Conservation (phyloP, 2,888 invertebrate genomes). For the Drosophila pseudotakahashii region DNA sequence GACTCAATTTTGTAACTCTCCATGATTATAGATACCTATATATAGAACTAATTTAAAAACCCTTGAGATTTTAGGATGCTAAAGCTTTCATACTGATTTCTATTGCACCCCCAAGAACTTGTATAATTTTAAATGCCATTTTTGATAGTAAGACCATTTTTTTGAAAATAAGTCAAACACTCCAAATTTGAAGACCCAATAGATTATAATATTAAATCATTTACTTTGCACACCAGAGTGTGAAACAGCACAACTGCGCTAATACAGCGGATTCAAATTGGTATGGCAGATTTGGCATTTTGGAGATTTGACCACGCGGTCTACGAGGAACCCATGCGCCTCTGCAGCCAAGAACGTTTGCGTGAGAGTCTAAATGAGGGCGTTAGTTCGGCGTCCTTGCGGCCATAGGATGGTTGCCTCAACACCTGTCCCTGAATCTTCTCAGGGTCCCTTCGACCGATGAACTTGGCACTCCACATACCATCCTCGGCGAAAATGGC, state of each 20-base stretch:
- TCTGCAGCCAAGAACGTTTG: slow-evolving; percentile 23
- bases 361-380: slow-evolving; percentile 2
- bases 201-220: neutral
- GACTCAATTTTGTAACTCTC: no score
- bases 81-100: no score
- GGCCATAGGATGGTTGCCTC: neutral
- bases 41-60: no score
- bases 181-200: neutral
- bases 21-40: no score
- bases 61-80: no score
- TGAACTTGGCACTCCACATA: slow-evolving; percentile 11
- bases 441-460: neutral
- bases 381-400: neutral
- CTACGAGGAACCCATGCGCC: neutral
- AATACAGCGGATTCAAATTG: neutral
- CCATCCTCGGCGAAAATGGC: slow-evolving; percentile 18
- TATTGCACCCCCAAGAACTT: neutral
- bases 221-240: neutral
- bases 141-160: no score
- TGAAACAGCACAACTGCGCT: neutral
- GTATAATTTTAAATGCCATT: no score
- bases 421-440: neutral
- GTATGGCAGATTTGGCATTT: neutral
- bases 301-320: neutral
- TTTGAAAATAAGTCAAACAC: no score